phyloP scores from a whole-genome alignment of 2,113 vertebrate species.

The Delphinus delphis region DNA sequence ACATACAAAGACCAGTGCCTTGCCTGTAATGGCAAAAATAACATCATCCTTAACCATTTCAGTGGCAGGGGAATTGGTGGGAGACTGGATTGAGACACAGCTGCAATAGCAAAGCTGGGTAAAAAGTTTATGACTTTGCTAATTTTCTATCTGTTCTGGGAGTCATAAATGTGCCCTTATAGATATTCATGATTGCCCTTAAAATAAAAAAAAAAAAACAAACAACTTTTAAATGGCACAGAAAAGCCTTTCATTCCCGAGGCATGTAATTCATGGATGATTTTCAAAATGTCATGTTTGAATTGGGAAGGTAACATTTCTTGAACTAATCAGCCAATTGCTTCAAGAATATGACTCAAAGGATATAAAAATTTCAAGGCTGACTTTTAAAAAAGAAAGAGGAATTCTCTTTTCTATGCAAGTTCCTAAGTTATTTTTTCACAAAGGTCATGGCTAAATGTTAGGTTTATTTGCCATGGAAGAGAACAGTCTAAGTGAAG shows the following conservation, averaged over 20 bases:
- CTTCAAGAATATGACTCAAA: constrained; percentile 75
- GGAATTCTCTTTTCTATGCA: constrained; percentile 46
- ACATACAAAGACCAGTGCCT: constrained; percentile 48
- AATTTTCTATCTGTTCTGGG: constrained; percentile 82
- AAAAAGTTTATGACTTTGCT: constrained; percentile 72
- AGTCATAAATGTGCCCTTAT: constrained; percentile 69
- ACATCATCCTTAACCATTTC: constrained; percentile 67
- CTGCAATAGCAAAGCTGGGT: constrained; percentile 69
- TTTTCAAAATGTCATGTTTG: constrained; percentile 79
- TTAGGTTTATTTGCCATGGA: constrained; percentile 61
- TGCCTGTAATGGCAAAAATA: constrained; percentile 66
- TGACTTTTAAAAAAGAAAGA: constrained; percentile 63
- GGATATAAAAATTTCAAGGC: constrained; percentile 71
- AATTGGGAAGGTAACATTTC: constrained; percentile 76
- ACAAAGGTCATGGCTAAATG: constrained; percentile 65
- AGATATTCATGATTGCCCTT: constrained; percentile 68
- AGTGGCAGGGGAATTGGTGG: constrained; percentile 44
- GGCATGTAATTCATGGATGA: constrained; percentile 72
- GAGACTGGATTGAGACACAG: constrained; percentile 58
- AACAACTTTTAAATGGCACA: constrained; percentile 57
- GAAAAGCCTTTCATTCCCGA: constrained; percentile 75
- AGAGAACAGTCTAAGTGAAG: constrained; percentile 52
- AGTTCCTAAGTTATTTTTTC: constrained; percentile 63
- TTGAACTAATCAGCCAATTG: constrained; percentile 71
- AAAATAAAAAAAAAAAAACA: constrained; percentile 41